Conservation (phyloP, 2,797 vertebrate species). For the Rhinatrema bivittatum region DNA sequence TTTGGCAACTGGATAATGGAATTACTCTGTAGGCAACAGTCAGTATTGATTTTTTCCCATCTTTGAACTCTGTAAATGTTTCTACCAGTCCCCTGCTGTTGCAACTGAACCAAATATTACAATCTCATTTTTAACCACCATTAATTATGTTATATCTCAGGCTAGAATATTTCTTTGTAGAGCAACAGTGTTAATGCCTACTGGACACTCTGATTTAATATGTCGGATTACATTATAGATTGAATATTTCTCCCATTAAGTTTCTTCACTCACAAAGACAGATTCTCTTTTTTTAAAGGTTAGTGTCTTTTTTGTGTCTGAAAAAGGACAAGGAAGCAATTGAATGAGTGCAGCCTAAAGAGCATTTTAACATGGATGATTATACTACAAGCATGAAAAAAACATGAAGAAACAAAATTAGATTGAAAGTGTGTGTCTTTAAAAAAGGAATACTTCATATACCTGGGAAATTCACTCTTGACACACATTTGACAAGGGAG, state of each 20-base stretch:
- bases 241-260: conserved; percentile 15
- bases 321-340: too few relatives aligned
- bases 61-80: conserved; percentile 49
- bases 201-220: conserved; percentile 14
- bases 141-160: conserved; percentile 36
- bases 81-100: conserved; percentile 47
- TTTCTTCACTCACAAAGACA: too few relatives aligned
- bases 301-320: too few relatives aligned
- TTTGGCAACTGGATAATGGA: conserved; percentile 46
- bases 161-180: conserved; percentile 35
- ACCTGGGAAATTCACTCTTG: conserved; percentile 7
- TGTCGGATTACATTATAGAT: conserved; percentile 31
- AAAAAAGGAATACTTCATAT: not conserved
- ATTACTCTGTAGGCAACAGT: conserved; percentile 43
- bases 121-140: conserved; percentile 32
- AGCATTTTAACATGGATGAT: too few relatives aligned
- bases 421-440: conserved; percentile 1
- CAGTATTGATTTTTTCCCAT: conserved; percentile 55
- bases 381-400: conserved; percentile 15
- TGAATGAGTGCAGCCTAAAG: too few relatives aligned
- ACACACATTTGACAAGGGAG: conserved; percentile 8
- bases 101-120: conserved; percentile 48
- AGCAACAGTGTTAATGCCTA: conserved; percentile 10
- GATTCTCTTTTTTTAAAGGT: too few relatives aligned
- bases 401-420: not conserved